A percentile compares a stretch with the other conserved stretches of the same genome.
These are phyloP conservation scores for Oligia fasciuncula DNA, from an alignment of 2,888 invertebrate genomes.

Conservation along the genomic window DNA sequence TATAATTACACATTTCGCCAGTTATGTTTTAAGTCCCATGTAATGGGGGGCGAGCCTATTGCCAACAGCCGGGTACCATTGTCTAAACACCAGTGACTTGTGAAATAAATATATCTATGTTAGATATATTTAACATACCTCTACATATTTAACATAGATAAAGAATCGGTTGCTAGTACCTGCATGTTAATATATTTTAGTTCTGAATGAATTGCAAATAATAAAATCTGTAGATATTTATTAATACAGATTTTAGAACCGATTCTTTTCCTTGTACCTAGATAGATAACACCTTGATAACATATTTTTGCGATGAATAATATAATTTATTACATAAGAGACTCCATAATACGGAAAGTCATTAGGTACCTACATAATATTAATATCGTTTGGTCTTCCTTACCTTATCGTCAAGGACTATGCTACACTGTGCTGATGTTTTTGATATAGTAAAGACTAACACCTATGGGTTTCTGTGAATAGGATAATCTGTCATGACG, in stretches of 20 bases:
- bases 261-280: conserved; percentile 9
- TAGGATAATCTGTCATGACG: background rate
- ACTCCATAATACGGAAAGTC: background rate
- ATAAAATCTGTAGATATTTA: too few species aligned
- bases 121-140: too few species aligned
- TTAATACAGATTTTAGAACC: too few species aligned
- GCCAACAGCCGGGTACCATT: background rate
- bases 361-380: background rate
- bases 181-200: too few species aligned
- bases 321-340: background rate
- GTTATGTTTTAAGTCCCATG: too few species aligned
- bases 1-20: background rate
- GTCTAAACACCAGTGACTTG: background rate
- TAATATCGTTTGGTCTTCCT: background rate
- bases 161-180: too few species aligned
- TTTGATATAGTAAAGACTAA: background rate
- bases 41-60: background rate
- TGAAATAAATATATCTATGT: background rate
- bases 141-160: too few species aligned
- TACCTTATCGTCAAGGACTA: background rate
- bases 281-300: conserved; percentile 37
- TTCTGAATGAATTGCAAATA: too few species aligned
- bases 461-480: background rate
- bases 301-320: conserved; percentile 45
- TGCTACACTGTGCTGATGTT: background rate